Evolutionary conservation across 2,888 invertebrate species (phyloP).

Genomic region (Camponotus fellah): DNA sequence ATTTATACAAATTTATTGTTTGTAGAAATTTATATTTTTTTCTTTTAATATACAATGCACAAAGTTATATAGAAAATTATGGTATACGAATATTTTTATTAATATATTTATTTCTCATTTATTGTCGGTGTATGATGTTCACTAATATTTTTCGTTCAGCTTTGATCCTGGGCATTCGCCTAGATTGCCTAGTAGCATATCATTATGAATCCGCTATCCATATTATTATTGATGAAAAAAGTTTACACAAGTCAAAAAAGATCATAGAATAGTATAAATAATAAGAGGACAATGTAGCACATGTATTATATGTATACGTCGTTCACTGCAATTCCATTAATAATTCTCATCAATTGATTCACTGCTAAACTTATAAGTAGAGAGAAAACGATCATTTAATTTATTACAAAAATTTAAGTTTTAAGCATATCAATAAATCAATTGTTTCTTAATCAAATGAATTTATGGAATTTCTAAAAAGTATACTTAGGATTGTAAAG

Average conservation of each 20-base stretch:
- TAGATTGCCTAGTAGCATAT: constrained; percentile 43
- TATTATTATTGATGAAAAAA: constrained; percentile 9
- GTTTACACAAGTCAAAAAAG: constrained; percentile 7
- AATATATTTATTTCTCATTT: constrained; percentile 21
- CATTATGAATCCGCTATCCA: constrained; percentile 13
- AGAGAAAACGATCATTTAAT: constrained; percentile 1
- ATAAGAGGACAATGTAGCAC: constrained; percentile 37
- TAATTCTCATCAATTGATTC: constrained; percentile 43
- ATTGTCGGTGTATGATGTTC: not conserved
- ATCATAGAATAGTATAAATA: constrained; percentile 33
- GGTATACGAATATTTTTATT: constrained; percentile 44
- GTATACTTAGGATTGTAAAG: not conserved
- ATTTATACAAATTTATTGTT: not conserved
- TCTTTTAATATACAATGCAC: not conserved
- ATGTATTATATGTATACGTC: constrained; percentile 28
- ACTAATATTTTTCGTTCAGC: constrained; percentile 16
- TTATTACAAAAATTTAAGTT: not conserved
- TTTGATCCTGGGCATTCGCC: constrained; percentile 20
- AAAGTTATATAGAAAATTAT: not conserved
- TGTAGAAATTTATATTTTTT: not conserved
- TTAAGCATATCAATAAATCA: constrained; percentile 4
- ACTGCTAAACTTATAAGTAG: not conserved
- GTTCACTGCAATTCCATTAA: constrained; percentile 29
- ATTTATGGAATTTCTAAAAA: not conserved
- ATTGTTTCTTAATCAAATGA: not conserved